Conservation (phyloP, 1,140 invertebrate species). For the Metaphire vulgaris region DNA sequence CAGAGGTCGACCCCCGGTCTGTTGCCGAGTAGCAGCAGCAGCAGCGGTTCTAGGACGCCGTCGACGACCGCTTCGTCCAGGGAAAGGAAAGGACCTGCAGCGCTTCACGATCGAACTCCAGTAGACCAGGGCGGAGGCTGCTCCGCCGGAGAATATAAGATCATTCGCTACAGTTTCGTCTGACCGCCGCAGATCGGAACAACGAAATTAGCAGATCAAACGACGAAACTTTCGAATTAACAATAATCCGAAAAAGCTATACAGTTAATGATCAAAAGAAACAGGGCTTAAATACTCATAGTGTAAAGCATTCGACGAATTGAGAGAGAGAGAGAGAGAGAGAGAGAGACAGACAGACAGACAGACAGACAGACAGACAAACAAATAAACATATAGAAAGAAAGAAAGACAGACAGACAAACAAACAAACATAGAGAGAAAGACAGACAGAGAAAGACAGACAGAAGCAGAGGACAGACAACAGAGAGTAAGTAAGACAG, state of each 20-base stretch:
- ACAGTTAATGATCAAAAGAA: neutral
- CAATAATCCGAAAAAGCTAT: neutral
- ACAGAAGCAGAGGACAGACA: too few relatives aligned
- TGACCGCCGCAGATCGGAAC: too few relatives aligned
- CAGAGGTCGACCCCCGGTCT: neutral
- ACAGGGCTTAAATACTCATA: neutral
- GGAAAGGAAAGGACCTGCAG: neutral
- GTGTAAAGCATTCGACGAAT: neutral
- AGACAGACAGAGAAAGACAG: too few relatives aligned
- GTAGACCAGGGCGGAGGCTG: neutral
- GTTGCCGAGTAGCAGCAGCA: too few relatives aligned
- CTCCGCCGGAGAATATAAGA: neutral
- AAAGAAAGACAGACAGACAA: too few relatives aligned
- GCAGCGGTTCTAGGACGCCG: neutral
- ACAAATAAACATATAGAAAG: neutral
- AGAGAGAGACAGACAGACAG: neutral
- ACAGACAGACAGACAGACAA: neutral
- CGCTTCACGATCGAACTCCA: neutral
- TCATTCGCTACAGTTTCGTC: neutral
- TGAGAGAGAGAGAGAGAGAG: neutral
- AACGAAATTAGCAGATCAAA: too few relatives aligned
- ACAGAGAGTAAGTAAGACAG: too few relatives aligned
- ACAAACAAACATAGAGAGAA: too few relatives aligned
- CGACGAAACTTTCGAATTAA: too few relatives aligned
- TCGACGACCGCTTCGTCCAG: neutral